These are phyloP conservation scores for Epicampocera succincta DNA, from an alignment of 2,888 invertebrate genomes.

Conservation along the genomic window DNA sequence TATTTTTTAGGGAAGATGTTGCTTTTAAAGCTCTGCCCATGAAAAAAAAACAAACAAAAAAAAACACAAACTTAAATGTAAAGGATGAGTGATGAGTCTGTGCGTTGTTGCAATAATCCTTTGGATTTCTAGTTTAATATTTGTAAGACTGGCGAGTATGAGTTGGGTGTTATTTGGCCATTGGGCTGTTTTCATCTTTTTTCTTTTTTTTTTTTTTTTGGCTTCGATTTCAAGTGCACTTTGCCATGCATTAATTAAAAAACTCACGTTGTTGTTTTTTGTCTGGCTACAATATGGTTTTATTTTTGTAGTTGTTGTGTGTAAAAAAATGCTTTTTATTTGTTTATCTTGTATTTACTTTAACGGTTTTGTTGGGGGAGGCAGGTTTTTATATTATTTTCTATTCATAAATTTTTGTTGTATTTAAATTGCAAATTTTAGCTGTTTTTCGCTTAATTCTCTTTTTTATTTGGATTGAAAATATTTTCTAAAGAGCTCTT, in stretches of 20 bases:
- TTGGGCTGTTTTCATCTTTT: conserved; percentile 46
- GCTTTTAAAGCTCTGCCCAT: conserved; percentile 28
- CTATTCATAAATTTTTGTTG: conserved; percentile 18
- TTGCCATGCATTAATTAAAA: conserved; percentile 69
- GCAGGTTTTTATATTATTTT: conserved; percentile 25
- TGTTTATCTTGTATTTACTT: conserved; percentile 27
- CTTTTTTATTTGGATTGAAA: not conserved
- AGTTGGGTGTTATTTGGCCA: conserved; percentile 61
- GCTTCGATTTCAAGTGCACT: conserved; percentile 69
- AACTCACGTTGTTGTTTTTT: conserved; percentile 29
- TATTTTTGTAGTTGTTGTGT: conserved; percentile 44
- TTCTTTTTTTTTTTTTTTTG: conserved; percentile 21
- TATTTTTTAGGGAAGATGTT: conserved; percentile 26
- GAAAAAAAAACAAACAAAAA: not conserved
- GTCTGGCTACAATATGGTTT: conserved; percentile 58
- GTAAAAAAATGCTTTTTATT: conserved; percentile 19
- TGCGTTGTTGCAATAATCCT: conserved; percentile 45
- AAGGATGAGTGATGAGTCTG: conserved; percentile 9
- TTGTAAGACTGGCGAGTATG: conserved; percentile 2
- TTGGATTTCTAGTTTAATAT: conserved; percentile 23
- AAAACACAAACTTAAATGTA: no score
- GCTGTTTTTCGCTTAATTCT: not conserved
- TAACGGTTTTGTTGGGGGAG: conserved; percentile 17
- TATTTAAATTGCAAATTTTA: conserved; percentile 14
- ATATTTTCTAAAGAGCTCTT: conserved; percentile 16